A percentile compares a stretch with the other conserved stretches of the same genome.
Evolutionary conservation across 2,797 vertebrate species (phyloP).

Genomic region (Eurystomus glaucurus): DNA sequence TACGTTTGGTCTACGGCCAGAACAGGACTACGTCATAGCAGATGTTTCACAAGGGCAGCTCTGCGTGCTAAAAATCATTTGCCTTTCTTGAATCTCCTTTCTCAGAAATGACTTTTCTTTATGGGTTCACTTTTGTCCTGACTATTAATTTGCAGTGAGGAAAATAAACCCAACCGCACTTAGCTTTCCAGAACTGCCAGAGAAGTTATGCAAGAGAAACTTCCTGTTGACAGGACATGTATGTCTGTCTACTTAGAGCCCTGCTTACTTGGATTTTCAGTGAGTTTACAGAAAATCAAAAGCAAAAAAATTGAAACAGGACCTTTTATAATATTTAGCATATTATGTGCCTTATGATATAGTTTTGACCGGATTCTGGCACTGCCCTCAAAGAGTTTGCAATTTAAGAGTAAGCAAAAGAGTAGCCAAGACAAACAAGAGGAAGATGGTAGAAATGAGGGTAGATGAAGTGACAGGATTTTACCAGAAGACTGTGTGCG

Average conservation of each 20-base stretch:
- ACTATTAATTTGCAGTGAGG: conserved; percentile 28
- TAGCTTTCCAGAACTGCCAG: conserved; percentile 46
- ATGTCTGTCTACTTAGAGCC: conserved; percentile 28
- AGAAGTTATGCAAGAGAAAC: conserved; percentile 65
- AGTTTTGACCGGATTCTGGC: background rate
- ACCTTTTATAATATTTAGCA: background rate
- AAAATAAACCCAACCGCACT: background rate
- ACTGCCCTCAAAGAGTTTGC: background rate
- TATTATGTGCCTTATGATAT: background rate
- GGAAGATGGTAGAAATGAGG: background rate
- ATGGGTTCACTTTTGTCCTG: background rate
- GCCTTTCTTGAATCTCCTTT: conserved; percentile 48
- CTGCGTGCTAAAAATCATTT: conserved; percentile 61
- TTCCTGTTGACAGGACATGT: conserved; percentile 66
- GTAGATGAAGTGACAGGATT: background rate
- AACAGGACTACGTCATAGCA: conserved; percentile 60
- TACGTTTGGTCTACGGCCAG: conserved; percentile 66
- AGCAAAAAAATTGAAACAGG: background rate
- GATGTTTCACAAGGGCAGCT: conserved; percentile 69
- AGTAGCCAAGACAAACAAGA: conserved; percentile 12
- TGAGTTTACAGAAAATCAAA: background rate
- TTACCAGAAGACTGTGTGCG: background rate
- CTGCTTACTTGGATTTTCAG: conserved; percentile 8
- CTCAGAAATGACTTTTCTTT: conserved; percentile 35
- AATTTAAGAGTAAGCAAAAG: background rate